Evolutionary conservation across 2,113 vertebrate species (phyloP), one percentile per base, ranked within the genome.

Genomic region (Peucedramus taeniatus): DNA sequence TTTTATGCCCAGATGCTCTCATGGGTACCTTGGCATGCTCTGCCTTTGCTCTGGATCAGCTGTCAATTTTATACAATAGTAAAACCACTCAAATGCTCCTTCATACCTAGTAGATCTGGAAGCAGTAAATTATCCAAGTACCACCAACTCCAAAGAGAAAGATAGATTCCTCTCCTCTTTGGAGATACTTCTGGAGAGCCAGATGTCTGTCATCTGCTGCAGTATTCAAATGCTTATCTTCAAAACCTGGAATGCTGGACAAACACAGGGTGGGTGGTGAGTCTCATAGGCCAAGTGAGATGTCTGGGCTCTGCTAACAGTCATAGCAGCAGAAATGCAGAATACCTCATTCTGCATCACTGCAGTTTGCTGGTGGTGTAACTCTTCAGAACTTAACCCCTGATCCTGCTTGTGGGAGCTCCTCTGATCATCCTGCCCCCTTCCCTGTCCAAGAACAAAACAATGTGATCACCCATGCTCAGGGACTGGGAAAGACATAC

Each of bases 221-320:
- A 16, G 27, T 33, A 74, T 69, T 56, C 78, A 70, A 89, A 70
- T 40, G 15, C 13, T 26, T 53, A 33, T 15, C 30, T 75, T 71
- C 23, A 61, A 16, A 42, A 33, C 27, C 40, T 40, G 40, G 39
- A 30, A 24, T 31, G 26, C 8, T 5, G 10, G 26, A 22, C 44
- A 81, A 49, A 33, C 3, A 3, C 0, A 0, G 26, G 11, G 21
- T 44, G 35, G 23, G 18, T 30, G 13, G 23, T 19, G 59, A 61
- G 37, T 39, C 26, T 39, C 42, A 22, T 0, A 0, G 51, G 7
- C 9, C 7, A 11, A 12, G 30, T 26, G 63, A 69, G 23, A 8
- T 27, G 4, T 54, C 33, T 0, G 1, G 23, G 27, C 50, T 78
- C n/a, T 69, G 11, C 30, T 2, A 6, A 11, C 31, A 59, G 20